Evolutionary conservation across 2,888 invertebrate species (phyloP), one percentile per base, ranked within the genome.

Genomic region (Lacanobia wlatinum): DNA sequence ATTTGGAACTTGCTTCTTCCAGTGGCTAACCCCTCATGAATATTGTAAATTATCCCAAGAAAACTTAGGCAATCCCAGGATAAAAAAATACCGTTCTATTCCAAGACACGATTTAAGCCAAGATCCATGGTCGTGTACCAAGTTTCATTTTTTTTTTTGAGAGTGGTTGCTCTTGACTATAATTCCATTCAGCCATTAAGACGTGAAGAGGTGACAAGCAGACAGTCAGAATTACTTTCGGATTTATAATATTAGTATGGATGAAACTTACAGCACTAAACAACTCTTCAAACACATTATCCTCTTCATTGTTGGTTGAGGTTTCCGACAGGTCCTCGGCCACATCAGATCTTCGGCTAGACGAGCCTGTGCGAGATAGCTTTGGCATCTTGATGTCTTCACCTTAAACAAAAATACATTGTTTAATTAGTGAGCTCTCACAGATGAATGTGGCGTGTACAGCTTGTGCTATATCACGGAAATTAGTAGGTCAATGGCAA

Each of bases 241-340:
- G 7, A 48, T 48, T 18, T 48, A 18, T 50, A 43, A 64, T 16
- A 14, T 43, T 14, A 43, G 43, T 43, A 43, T 43, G 5, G 34
- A 21, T 18, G 6, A 48, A 62, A 92, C 95, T 93, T 73, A 98
- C 98, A 18, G 98, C 97, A 79, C 97, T 97, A 90, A 99, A 99
- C 14, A 99, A 96, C 90, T 99, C 99, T 93, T 99, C 99, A 89
- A 97, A 98, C n/a, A 97, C 94, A 84, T 98, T 98, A 73, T 98
- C 98, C 82, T 98, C 98, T 59, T 97, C 97, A 86, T 97, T 97
- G 80, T 97, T 97, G 0, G 97, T 97, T 2, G 98, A 97, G 64
- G 97, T 97, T 86, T 98, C 98, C 0, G 98, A 97, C 61, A 97
- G 96, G 85, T 98, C 98, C 62, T 97, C 97, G 4, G 97, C 97